These are phyloP conservation scores for Hylaea fasciaria DNA, from an alignment of 2,888 invertebrate species.

Conservation along the genomic window DNA sequence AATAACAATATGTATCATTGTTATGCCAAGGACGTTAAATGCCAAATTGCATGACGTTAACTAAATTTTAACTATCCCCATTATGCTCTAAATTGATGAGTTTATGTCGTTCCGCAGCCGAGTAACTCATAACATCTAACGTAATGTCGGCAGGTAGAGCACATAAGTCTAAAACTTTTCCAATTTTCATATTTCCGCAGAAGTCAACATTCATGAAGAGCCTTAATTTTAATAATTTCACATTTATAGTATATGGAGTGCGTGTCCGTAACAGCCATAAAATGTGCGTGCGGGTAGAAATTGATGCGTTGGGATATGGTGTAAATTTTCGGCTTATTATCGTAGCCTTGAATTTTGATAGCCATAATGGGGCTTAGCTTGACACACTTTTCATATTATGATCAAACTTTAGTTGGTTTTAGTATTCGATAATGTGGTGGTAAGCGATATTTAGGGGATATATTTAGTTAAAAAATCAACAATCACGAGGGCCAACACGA, in stretches of 20 bases:
- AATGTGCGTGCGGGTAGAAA: conserved; percentile 71
- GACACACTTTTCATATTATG: conserved; percentile 53
- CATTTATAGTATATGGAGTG: conserved; percentile 68
- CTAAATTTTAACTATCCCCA: conserved; percentile 26
- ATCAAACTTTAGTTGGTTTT: conserved; percentile 30
- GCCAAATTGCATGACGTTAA: conserved; percentile 27
- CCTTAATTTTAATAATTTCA: conserved; percentile 72
- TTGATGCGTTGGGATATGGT: conserved; percentile 70
- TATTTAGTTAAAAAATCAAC: conserved; percentile 30
- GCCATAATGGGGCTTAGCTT: conserved; percentile 55
- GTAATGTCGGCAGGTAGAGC: conserved; percentile 41
- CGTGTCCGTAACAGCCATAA: conserved; percentile 70
- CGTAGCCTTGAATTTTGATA: conserved; percentile 68
- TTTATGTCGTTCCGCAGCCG: conserved; percentile 25
- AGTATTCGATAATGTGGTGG: conserved; percentile 28
- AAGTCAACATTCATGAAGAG: conserved; percentile 66
- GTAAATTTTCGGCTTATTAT: conserved; percentile 73
- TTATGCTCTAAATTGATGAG: conserved; percentile 25
- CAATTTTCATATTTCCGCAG: conserved; percentile 63
- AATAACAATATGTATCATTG: conserved; percentile 8
- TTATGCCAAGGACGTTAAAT: conserved; percentile 11
- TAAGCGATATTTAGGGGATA: conserved; percentile 23
- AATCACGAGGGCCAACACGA: conserved; percentile 32
- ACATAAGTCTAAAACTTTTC: conserved; percentile 63
- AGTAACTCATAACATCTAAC: conserved; percentile 46